Evolutionary conservation across 2,888 invertebrate species (phyloP).

Genomic region (Idaea aversata): DNA sequence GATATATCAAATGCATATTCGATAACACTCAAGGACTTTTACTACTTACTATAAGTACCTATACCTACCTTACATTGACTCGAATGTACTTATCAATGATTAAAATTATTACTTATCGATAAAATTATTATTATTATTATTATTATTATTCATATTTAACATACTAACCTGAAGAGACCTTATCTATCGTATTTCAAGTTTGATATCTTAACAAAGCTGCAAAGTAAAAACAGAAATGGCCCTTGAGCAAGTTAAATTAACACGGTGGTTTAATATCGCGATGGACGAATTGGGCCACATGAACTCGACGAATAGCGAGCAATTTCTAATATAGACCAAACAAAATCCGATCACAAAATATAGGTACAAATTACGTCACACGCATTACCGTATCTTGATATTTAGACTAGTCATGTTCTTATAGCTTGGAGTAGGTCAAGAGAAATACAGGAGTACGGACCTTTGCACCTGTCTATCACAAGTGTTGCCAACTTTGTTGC

Average conservation of each 20-base stretch:
- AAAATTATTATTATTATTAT: no score
- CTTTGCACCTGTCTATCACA: slow-evolving; percentile 1
- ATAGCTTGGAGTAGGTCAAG: slow-evolving; percentile 6
- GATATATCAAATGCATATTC: slow-evolving; percentile 59
- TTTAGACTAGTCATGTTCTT: slow-evolving; percentile 6
- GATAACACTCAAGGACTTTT: slow-evolving; percentile 63
- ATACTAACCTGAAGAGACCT: slow-evolving; percentile 35
- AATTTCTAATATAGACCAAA: slow-evolving; percentile 31
- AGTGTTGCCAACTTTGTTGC: slow-evolving; percentile 10
- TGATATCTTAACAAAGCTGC: neutral
- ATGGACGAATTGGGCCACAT: slow-evolving; percentile 44
- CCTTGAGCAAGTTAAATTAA: slow-evolving; percentile 7
- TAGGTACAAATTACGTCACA: slow-evolving; percentile 16
- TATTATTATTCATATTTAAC: slow-evolving; percentile 36
- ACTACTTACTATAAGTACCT: slow-evolving; percentile 41
- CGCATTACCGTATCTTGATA: neutral
- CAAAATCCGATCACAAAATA: slow-evolving; percentile 33
- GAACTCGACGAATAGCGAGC: slow-evolving; percentile 35
- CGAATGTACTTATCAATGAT: slow-evolving; percentile 42
- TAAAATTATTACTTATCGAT: slow-evolving; percentile 23
- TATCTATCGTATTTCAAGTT: neutral
- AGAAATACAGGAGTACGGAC: slow-evolving; percentile 6
- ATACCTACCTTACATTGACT: slow-evolving; percentile 34
- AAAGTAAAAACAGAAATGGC: neutral
- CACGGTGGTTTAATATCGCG: slow-evolving; percentile 31